Base-by-base conservation (phyloP, 1,140 invertebrate genomes). In the Mactra quadrangularis region DNA sequence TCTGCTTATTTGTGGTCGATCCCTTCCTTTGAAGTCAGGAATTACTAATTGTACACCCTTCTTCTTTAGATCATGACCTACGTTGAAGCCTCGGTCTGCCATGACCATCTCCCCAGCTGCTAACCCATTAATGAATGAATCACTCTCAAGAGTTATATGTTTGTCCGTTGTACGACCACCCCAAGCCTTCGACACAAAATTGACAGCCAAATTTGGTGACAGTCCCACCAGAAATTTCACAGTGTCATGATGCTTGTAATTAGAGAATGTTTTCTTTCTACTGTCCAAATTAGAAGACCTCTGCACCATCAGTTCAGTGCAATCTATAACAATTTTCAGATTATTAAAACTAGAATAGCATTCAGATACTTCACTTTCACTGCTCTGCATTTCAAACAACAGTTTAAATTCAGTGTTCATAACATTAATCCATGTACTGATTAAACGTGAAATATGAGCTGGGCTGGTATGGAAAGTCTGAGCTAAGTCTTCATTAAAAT, bases 61-160 rank as follows among this genome's bases (percentile, higher is more conserved):
- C 41, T 70, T 70, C 27, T 59, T 62, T 1, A 76, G 25, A 4
- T 76, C 57, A 62, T n/a, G 25, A 33, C 22, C 62, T 2, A 66
- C 31, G 9, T 47, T 66, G 38, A 78, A 50, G 15, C 75, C 59
- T 19, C 75, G 22, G 27, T 78, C 75, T 22, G 75, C 62, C 75
- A 78, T 33, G 9, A 68, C 75, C 0, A 22, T 33, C 4, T 78
- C 17, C 1, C 75, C 75, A 52, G 57, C 13, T 19, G 1, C 0
- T 19, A 78, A 33, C 13, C 45, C 47, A 35, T 66, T 33, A 19
- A 66, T 66, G 0, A 66, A 31, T 52, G 27, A 2, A 22, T 53
- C 60, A 55, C 62, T 66, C 3, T 50, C 3, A 4, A 60, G 2
- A 11, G 62, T 78, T 53, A 78, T 78, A 29, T 64, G 27, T 68